phyloP scores from a whole-genome alignment of 2,888 invertebrate species.

The Psylliodes chrysocephalus region DNA sequence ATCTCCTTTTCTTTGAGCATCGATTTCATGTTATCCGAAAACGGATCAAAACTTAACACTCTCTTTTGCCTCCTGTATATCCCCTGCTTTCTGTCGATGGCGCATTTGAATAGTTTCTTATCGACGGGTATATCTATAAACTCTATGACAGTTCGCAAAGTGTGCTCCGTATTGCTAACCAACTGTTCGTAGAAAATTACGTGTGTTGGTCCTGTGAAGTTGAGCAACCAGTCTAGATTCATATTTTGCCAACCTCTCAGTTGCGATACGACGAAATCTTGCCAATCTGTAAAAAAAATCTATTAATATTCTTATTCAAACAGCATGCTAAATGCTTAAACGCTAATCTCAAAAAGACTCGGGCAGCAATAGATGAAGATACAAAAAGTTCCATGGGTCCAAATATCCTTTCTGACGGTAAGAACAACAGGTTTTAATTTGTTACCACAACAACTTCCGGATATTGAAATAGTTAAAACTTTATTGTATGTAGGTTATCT shows the following conservation, averaged over 20 bases:
- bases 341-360: no score
- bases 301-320: no score
- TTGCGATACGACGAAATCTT: conserved; percentile 75
- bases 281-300: conserved; percentile 71
- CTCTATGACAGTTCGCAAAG: conserved; percentile 69
- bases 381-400: no score
- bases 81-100: conserved; percentile 66
- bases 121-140: conserved; percentile 66
- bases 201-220: conserved; percentile 75
- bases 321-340: no score
- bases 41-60: conserved; percentile 76
- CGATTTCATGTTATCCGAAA: conserved; percentile 72
- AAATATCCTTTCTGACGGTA: no score
- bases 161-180: conserved; percentile 70
- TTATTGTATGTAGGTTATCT: no score
- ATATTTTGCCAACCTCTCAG: conserved; percentile 75
- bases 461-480: no score
- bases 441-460: no score
- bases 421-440: no score
- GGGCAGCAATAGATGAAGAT: no score
- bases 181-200: conserved; percentile 78
- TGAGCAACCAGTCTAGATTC: conserved; percentile 76
- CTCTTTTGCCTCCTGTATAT: conserved; percentile 78
- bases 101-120: conserved; percentile 56
- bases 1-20: conserved; percentile 65